These are phyloP conservation scores for Dicrostonyx torquatus DNA, from an alignment of 2,797 vertebrate genomes.

Conservation along the genomic window DNA sequence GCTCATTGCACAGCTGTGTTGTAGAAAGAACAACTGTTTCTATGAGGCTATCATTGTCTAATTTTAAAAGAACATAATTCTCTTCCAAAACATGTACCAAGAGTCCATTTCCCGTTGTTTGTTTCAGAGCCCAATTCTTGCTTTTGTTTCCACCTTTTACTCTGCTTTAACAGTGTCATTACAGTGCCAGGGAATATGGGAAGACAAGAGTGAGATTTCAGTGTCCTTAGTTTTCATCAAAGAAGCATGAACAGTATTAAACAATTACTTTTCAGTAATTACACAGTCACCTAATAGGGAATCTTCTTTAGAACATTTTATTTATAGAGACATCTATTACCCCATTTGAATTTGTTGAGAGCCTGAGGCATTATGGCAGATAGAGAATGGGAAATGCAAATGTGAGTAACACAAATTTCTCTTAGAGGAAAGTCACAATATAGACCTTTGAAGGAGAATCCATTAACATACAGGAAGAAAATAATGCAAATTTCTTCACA, in stretches of 20 bases:
- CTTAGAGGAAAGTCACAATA: neutral
- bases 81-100: slow-evolving; percentile 49
- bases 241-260: neutral
- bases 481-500: slow-evolving; percentile 43
- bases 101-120: slow-evolving; percentile 32
- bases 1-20: slow-evolving; percentile 68
- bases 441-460: neutral
- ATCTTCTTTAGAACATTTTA: neutral
- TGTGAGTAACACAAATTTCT: neutral
- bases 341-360: slow-evolving; percentile 25
- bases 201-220: slow-evolving; percentile 47
- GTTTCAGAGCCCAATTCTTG: slow-evolving; percentile 19
- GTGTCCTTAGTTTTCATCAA: slow-evolving; percentile 25
- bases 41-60: slow-evolving; percentile 61
- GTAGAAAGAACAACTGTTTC: slow-evolving; percentile 76
- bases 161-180: slow-evolving; percentile 40
- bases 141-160: slow-evolving; percentile 52
- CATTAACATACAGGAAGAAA: slow-evolving; percentile 37
- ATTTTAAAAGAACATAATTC: slow-evolving; percentile 74
- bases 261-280: neutral
- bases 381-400: slow-evolving; percentile 40
- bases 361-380: neutral
- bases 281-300: slow-evolving; percentile 22
- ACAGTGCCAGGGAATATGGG: neutral
- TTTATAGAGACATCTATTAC: slow-evolving; percentile 36